phyloP scores from a whole-genome alignment of 2,113 vertebrate species.

The Craseonycteris thonglongyai region DNA sequence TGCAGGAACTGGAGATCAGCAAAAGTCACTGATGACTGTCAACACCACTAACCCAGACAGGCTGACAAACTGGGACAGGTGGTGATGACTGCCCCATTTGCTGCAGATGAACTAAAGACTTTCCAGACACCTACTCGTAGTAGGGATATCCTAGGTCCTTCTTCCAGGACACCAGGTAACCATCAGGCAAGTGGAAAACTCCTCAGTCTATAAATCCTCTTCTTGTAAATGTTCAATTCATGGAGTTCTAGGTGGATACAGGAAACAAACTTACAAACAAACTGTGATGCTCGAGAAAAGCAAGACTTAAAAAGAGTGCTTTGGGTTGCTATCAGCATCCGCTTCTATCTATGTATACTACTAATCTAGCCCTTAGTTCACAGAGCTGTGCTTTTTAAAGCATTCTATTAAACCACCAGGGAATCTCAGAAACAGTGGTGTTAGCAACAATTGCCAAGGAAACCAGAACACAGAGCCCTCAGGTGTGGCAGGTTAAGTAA shows the following conservation, averaged over 20 bases:
- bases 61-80: not conserved
- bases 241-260: not conserved
- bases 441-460: constrained; percentile 68
- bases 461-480: not conserved
- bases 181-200: not conserved
- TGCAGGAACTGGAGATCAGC: not conserved
- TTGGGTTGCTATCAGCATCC: not conserved
- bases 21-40: not conserved
- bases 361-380: not conserved
- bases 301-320: not conserved
- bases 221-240: not conserved
- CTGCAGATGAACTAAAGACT: not conserved
- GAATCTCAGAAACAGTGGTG: not conserved
- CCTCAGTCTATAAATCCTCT: not conserved
- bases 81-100: rapidly evolving
- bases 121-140: not conserved
- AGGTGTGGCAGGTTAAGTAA: constrained; percentile 9
- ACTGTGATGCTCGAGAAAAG: not conserved
- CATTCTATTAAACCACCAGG: not conserved
- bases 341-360: not conserved
- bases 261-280: not conserved
- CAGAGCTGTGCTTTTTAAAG: not conserved
- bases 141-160: not conserved
- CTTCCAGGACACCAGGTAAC: not conserved
- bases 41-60: not conserved